Percentiles rank a stretch among this genome's conserved stretches.
Conservation (phyloP, 1,140 invertebrate species). For the Dendroctonus valens region DNA sequence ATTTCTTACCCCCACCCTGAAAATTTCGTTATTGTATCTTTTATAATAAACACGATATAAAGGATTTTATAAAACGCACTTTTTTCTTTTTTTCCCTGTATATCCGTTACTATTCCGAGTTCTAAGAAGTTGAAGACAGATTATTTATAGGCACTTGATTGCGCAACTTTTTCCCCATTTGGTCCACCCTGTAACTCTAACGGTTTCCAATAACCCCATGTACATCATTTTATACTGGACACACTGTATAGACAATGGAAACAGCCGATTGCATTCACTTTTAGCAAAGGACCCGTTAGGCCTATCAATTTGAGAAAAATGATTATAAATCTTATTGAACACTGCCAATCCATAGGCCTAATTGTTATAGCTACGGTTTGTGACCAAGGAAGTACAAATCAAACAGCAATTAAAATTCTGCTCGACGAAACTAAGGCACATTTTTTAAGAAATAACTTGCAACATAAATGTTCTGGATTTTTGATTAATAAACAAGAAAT, state of each 20-base stretch:
- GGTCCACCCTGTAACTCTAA: no score
- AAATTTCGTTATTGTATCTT: no score
- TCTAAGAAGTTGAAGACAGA: no score
- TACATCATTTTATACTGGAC: no score
- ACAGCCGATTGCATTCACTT: constrained; percentile 38
- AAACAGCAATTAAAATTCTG: constrained; percentile 39
- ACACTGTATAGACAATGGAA: constrained; percentile 43
- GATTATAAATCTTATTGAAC: constrained; percentile 34
- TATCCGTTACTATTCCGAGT: no score
- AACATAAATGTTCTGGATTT: constrained; percentile 34
- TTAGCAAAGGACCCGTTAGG: constrained; percentile 36
- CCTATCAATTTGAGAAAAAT: constrained; percentile 25
- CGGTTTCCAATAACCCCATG: no score
- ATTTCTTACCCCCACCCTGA: no score
- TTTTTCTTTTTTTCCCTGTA: no score
- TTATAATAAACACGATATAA: no score
- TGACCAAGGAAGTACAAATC: constrained; percentile 42
- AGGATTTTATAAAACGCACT: no score
- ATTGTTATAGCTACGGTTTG: constrained; percentile 42
- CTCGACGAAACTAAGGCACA: constrained; percentile 12
- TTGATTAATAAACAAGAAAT: constrained; percentile 39
- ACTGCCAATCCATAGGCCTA: constrained; percentile 37
- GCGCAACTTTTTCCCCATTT: no score
- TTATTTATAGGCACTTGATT: no score
- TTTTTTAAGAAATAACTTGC: constrained; percentile 21